These are phyloP conservation scores for Heliconius sara DNA, from an alignment of 2,888 invertebrate species.

Conservation along the genomic window DNA sequence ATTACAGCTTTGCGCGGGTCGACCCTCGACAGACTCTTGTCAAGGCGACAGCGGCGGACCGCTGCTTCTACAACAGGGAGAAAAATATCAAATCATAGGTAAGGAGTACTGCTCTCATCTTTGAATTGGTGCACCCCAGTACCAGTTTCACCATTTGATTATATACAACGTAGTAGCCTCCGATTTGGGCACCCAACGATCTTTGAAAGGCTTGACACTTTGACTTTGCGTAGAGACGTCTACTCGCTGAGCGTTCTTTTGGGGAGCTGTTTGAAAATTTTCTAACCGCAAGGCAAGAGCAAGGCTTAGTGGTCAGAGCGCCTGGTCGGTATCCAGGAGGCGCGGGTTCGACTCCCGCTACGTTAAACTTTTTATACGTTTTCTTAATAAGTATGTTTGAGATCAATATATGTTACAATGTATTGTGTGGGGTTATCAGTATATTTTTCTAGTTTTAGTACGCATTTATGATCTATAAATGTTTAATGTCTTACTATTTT, in stretches of 20 bases:
- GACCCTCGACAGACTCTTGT: constrained; percentile 92
- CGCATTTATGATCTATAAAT: not conserved
- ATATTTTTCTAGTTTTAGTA: too few relatives aligned
- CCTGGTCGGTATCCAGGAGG: too few relatives aligned
- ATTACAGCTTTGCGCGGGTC: constrained; percentile 89
- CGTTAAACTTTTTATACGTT: too few relatives aligned
- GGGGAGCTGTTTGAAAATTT: not conserved
- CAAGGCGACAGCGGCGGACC: constrained; percentile 96
- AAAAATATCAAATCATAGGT: constrained; percentile 92
- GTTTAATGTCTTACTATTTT: not conserved
- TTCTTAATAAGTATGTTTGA: too few relatives aligned
- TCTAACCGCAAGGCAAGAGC: too few relatives aligned
- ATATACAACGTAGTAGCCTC: not conserved
- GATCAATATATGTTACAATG: too few relatives aligned
- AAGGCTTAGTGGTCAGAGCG: too few relatives aligned
- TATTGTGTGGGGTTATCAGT: too few relatives aligned
- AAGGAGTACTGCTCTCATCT: constrained; percentile 53
- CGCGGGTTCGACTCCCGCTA: too few relatives aligned
- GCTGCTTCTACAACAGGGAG: constrained; percentile 88
- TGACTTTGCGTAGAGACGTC: not conserved
- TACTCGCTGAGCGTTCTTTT: not conserved
- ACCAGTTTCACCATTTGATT: not conserved
- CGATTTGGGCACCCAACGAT: not conserved
- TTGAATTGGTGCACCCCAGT: not conserved
- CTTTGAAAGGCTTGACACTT: not conserved